Evolutionary conservation across 2,113 vertebrate genomes (phyloP).

Genomic region (Lampris incognitus): DNA sequence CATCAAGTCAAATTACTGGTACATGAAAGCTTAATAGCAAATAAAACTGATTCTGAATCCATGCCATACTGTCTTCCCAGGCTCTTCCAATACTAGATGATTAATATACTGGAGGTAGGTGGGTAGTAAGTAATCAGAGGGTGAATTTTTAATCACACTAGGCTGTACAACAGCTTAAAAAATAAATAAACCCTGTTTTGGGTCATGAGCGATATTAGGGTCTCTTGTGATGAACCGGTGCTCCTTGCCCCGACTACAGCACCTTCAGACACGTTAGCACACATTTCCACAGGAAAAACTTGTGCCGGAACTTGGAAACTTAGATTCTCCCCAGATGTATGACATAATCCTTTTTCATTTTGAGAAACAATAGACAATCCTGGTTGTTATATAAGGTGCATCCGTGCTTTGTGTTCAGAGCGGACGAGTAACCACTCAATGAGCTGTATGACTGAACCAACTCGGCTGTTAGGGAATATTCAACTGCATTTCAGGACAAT

Average conservation of each 20-base stretch:
- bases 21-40: no score
- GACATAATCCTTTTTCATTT: slow-evolving; percentile 65
- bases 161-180: neutral
- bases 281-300: slow-evolving; percentile 22
- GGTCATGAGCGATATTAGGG: neutral
- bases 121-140: neutral
- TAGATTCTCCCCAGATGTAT: slow-evolving; percentile 48
- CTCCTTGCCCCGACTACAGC: slow-evolving; percentile 15
- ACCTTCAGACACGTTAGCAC: slow-evolving; percentile 29
- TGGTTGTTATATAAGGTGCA: slow-evolving; percentile 72
- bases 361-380: slow-evolving; percentile 72
- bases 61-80: no score
- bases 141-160: neutral
- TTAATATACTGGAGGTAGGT: neutral
- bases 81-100: neutral
- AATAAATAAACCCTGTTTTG: neutral
- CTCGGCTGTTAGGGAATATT: slow-evolving; percentile 58
- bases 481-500: slow-evolving; percentile 62
- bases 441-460: slow-evolving; percentile 49
- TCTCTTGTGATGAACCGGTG: neutral
- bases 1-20: no score
- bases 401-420: slow-evolving; percentile 73
- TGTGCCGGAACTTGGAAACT: slow-evolving; percentile 33
- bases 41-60: no score
- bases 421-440: slow-evolving; percentile 59